A percentile compares a stretch with the other conserved stretches of the same genome.
phyloP scores from a whole-genome alignment of 2,888 invertebrate species.

The Axea sp. region DNA sequence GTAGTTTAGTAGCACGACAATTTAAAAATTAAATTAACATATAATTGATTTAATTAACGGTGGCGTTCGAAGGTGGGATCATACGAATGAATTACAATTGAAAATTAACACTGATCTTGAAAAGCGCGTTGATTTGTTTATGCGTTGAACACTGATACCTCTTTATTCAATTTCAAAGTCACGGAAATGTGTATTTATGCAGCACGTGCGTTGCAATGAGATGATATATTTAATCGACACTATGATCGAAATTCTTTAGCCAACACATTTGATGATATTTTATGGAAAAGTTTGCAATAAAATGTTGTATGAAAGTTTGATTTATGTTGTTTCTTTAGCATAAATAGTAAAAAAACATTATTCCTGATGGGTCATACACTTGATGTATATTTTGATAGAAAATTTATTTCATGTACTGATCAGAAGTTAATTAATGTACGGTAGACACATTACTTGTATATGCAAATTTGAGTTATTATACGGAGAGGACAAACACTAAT shows the following conservation, averaged over 20 bases:
- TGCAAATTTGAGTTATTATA: constrained; percentile 17
- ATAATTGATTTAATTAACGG: too few relatives aligned
- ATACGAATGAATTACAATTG: too few relatives aligned
- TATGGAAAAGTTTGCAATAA: constrained; percentile 28
- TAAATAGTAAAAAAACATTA: too few relatives aligned
- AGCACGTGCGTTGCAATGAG: constrained; percentile 25
- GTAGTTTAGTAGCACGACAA: too few relatives aligned
- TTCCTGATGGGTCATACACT: background rate
- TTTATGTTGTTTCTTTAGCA: constrained; percentile 3
- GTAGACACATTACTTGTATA: constrained; percentile 11
- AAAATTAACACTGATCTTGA: constrained; percentile 37
- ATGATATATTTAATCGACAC: constrained; percentile 26
- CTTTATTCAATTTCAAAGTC: constrained; percentile 41
- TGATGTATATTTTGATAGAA: background rate
- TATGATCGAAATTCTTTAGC: constrained; percentile 8
- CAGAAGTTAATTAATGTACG: constrained; percentile 3
- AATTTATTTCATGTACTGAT: constrained; percentile 9
- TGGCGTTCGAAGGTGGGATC: too few relatives aligned
- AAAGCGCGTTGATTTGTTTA: constrained; percentile 7
- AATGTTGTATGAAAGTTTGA: constrained; percentile 13
- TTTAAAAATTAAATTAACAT: too few relatives aligned
- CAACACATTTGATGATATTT: constrained; percentile 21
- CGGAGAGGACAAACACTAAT: too few relatives aligned
- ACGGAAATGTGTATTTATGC: constrained; percentile 39
- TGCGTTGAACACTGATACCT: constrained; percentile 20